Conservation (phyloP, 2,797 vertebrate genomes). For the Mionectes olivaceus region DNA sequence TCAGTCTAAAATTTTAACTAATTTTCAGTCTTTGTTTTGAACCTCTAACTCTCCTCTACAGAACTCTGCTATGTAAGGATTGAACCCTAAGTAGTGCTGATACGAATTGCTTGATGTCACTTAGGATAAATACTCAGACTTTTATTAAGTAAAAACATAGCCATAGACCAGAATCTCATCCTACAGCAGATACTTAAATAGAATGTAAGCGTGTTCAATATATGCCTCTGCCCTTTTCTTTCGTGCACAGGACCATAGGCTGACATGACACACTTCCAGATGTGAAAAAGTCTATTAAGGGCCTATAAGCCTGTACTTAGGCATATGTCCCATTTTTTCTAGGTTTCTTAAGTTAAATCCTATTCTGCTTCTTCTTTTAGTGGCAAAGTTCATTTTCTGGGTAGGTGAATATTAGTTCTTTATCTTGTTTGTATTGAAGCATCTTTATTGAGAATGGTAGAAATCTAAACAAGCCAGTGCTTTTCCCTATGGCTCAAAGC, state of each 20-base stretch:
- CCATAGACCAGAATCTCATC: neutral
- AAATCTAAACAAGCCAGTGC: neutral
- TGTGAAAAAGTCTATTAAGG: neutral
- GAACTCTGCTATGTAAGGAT: neutral
- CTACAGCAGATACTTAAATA: neutral
- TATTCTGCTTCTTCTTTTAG: neutral
- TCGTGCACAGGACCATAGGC: neutral
- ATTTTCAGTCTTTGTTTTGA: neutral
- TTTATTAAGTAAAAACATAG: neutral
- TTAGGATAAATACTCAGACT: neutral
- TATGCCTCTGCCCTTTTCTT: neutral
- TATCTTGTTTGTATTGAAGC: neutral
- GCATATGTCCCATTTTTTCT: neutral
- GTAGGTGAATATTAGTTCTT: neutral
- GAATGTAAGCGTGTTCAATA: neutral
- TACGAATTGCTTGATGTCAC: neutral
- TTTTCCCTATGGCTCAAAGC: neutral
- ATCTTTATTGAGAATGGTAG: neutral
- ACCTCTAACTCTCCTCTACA: neutral
- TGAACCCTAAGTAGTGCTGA: neutral
- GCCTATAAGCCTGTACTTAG: accelerated
- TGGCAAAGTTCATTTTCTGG: neutral
- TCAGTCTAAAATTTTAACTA: neutral
- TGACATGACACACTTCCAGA: neutral
- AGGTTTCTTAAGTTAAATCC: neutral